A percentile compares a stretch with the other conserved stretches of the same genome.
Evolutionary conservation across 1,140 invertebrate genomes (phyloP).

Genomic region (Zaprionus vittiger): DNA sequence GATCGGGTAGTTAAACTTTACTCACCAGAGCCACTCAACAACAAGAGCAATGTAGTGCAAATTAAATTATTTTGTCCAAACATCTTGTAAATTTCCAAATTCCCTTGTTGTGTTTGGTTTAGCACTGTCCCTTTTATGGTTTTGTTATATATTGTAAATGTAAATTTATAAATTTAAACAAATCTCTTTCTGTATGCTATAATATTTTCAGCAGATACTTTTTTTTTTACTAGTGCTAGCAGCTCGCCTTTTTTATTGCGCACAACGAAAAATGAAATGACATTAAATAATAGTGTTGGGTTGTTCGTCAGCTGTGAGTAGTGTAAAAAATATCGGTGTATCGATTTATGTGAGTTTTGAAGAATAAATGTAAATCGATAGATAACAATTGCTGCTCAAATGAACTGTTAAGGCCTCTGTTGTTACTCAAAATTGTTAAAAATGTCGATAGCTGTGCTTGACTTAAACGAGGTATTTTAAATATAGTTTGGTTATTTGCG

Average conservation of each 20-base stretch:
- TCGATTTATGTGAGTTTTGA: conserved; percentile 1
- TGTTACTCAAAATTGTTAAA: background rate
- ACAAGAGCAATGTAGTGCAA: conserved; percentile 54
- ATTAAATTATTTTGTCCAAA: conserved; percentile 57
- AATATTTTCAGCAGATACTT: conserved; percentile 1
- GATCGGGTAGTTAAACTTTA: conserved; percentile 28
- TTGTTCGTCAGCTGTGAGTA: conserved; percentile 35
- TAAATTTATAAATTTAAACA: conserved; percentile 15
- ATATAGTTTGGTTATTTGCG: background rate
- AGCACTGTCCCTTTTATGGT: background rate
- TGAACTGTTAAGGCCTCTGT: background rate
- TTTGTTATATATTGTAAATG: background rate
- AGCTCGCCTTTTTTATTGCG: conserved; percentile 43
- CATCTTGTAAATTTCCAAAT: conserved; percentile 44
- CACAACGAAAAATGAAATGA: conserved; percentile 53
- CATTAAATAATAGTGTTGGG: conserved; percentile 48
- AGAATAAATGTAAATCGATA: background rate
- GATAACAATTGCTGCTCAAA: background rate
- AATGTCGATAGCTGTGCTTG: background rate
- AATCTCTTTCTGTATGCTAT: background rate
- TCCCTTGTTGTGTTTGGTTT: background rate
- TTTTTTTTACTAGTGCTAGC: conserved; percentile 19
- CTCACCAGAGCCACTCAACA: conserved; percentile 64
- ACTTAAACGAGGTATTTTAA: background rate
- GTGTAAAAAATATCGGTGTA: conserved; percentile 19